Evolutionary conservation across 2,797 vertebrate genomes (phyloP).

Genomic region (Mycteria americana): DNA sequence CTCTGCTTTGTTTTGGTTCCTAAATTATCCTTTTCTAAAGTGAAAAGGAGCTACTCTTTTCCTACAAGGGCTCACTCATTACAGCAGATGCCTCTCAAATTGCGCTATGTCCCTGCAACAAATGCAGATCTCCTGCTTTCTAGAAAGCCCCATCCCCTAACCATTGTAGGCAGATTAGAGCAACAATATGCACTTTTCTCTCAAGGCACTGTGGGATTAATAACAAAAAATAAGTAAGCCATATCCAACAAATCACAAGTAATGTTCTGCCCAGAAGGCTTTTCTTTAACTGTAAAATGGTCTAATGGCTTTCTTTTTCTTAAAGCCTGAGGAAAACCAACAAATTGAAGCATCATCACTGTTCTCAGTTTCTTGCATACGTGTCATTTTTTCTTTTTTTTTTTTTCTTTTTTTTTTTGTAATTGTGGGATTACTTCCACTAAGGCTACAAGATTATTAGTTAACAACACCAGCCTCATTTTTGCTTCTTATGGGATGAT

Average conservation of each 20-base stretch:
- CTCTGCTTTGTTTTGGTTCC: neutral
- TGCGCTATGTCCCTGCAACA: neutral
- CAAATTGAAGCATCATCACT: neutral
- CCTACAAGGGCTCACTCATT: neutral
- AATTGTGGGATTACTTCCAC: neutral
- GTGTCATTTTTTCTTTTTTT: accelerated
- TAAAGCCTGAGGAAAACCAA: neutral
- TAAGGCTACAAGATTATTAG: neutral
- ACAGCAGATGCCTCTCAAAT: neutral
- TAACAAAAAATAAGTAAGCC: neutral
- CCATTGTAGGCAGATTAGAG: neutral
- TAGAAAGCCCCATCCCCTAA: neutral
- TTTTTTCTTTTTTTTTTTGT: neutral
- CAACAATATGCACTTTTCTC: neutral
- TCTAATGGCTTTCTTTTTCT: neutral
- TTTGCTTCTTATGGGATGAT: neutral
- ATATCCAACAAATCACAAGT: neutral
- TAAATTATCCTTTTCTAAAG: neutral
- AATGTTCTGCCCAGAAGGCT: neutral
- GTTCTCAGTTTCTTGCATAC: neutral
- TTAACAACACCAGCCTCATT: neutral
- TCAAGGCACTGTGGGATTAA: neutral
- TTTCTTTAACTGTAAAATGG: neutral
- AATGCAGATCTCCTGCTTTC: neutral
- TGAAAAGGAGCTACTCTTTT: neutral